Evolutionary conservation across 2,113 vertebrate species (phyloP), one percentile per base, ranked within the genome.

Genomic region (Cyanistes caeruleus): DNA sequence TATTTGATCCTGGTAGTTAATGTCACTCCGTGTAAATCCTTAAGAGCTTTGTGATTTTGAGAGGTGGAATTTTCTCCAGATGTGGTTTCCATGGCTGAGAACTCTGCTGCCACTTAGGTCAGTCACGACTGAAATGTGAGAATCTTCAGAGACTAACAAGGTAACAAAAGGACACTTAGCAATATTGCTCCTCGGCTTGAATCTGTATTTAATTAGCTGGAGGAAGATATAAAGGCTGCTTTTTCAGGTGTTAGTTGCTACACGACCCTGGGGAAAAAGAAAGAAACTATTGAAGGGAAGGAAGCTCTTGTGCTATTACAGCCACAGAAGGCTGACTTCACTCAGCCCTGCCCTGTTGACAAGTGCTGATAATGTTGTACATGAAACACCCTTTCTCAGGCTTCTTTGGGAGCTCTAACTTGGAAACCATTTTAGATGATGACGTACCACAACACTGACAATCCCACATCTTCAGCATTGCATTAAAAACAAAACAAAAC

Each of bases 231-330:
- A 86, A 90, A 92, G 68, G 53, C 77, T 93, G 73, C 64, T 94
- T 96, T 81, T 88, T 87, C 89, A 95, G 74, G 86, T 95, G 87
- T 95, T 80, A 94, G 93, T 78, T 96, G 84, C 89, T 86, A 74
- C 92, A 95, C 84, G 89, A 76, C 78, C 30, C 63, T 46, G 20
- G 70, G 30, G 82, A 10, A 11, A 55, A 62, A 49, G 56, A 83
- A 89, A 79, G 63, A 31, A 52, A 80, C 73, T 44, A 7, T 70
- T 96, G 59, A 91, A 95, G 60, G 73, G 74, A 94, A 90, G 60
- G 91, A 93, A 91, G 73, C 10, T 10, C 49, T 94, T 73, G 20
- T 39, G 41, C 49, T 75, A 67, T 95, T 96, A 78, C 3, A 81
- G 84, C 69, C 84, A 94, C 80, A 69, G 94, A 93, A 94, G 73